Conservation (phyloP, 2,888 invertebrate species). For the Cataglyphis altisquamis region DNA sequence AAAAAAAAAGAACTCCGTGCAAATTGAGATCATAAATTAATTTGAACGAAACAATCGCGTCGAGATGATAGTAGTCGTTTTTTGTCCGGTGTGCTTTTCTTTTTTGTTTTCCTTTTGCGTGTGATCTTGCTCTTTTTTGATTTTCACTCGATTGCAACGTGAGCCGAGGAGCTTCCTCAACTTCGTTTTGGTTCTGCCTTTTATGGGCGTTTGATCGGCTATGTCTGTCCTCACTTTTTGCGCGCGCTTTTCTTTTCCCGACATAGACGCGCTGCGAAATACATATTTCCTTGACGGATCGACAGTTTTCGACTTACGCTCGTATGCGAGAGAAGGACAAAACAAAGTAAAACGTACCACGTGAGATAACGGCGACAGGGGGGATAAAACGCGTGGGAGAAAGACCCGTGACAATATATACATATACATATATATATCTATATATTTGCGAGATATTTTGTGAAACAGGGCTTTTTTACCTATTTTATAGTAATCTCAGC, state of each 20-base stretch:
- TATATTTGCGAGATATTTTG: constrained; percentile 82
- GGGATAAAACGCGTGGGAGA: constrained; percentile 56
- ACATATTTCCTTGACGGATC: constrained; percentile 21
- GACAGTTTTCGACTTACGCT: constrained; percentile 26
- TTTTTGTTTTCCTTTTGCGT: constrained; percentile 17
- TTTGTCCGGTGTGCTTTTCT: background rate
- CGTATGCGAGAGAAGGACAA: constrained; percentile 17
- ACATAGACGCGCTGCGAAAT: constrained; percentile 10
- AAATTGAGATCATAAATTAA: constrained; percentile 14
- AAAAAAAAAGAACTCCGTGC: background rate
- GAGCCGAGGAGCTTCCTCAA: background rate
- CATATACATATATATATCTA: constrained; percentile 77
- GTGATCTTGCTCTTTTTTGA: background rate
- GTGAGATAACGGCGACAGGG: constrained; percentile 57
- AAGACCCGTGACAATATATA: constrained; percentile 81
- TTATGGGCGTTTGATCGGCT: constrained; percentile 15
- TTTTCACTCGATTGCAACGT: constrained; percentile 10
- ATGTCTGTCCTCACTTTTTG: constrained; percentile 27
- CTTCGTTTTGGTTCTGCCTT: constrained; percentile 4
- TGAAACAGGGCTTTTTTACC: constrained; percentile 82
- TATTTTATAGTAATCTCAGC: constrained; percentile 83
- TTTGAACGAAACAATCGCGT: background rate
- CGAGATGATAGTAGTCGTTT: background rate
- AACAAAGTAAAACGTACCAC: constrained; percentile 33
- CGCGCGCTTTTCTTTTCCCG: background rate